A percentile compares a stretch with the other conserved stretches of the same genome.
These are phyloP conservation scores for Epinotia bilunana DNA, from an alignment of 2,888 invertebrate species.

Conservation along the genomic window DNA sequence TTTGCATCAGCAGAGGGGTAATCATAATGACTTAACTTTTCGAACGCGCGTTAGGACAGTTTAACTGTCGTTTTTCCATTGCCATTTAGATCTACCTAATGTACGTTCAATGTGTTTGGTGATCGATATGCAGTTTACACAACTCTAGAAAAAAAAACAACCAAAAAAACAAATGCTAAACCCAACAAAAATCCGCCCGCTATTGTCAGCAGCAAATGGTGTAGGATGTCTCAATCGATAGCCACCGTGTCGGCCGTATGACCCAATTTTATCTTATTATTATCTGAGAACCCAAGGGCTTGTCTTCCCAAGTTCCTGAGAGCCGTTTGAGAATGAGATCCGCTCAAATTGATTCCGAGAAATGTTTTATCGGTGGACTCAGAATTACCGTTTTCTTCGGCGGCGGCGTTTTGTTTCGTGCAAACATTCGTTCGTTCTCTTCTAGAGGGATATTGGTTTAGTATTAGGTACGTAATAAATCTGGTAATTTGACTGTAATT, in stretches of 20 bases:
- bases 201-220: constrained; percentile 46
- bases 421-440: background rate
- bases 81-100: too few species aligned
- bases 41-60: too few species aligned
- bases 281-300: constrained; percentile 51
- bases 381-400: constrained; percentile 24
- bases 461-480: too few species aligned
- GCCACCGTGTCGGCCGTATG: constrained; percentile 70
- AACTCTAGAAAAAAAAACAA: background rate
- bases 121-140: too few species aligned
- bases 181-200: background rate
- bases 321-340: constrained; percentile 15
- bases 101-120: too few species aligned
- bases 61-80: too few species aligned
- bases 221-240: constrained; percentile 76
- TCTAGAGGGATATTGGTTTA: too few species aligned
- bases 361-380: constrained; percentile 24
- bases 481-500: too few species aligned
- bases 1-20: too few species aligned
- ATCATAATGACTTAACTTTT: too few species aligned
- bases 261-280: constrained; percentile 63
- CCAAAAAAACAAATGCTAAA: background rate
- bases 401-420: constrained; percentile 2
- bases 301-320: constrained; percentile 48
- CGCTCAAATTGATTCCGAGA: constrained; percentile 21